A percentile compares a stretch with the other conserved stretches of the same genome.
Evolutionary conservation across 2,113 vertebrate genomes (phyloP).

Genomic region (Sinocyclocheilus anophthalmus): DNA sequence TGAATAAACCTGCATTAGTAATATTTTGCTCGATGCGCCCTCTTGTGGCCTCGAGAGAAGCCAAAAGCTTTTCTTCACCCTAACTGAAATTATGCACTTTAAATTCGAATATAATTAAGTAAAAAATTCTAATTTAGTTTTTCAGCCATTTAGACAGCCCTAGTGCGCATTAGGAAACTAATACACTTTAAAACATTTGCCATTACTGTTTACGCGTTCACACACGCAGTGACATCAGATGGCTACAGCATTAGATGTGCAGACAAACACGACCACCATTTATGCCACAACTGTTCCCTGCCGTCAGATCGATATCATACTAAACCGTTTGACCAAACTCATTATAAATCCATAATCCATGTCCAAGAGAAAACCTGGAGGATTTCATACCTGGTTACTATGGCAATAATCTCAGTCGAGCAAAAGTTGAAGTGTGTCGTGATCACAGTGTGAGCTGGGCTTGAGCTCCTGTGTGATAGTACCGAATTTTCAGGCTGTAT

Average conservation of each 20-base stretch:
- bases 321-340: slow-evolving; percentile 19
- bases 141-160: too few relatives aligned
- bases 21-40: too few relatives aligned
- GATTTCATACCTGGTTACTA: slow-evolving; percentile 38
- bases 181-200: slow-evolving; percentile 29
- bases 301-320: background rate
- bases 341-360: slow-evolving; percentile 29
- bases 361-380: background rate
- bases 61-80: too few relatives aligned
- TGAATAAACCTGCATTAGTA: too few relatives aligned
- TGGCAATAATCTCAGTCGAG: slow-evolving; percentile 43
- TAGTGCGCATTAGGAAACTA: background rate
- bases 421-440: slow-evolving; percentile 4
- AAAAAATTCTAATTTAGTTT: too few relatives aligned
- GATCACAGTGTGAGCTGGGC: slow-evolving; percentile 16
- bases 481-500: background rate
- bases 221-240: background rate
- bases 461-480: background rate
- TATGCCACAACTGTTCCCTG: background rate
- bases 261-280: background rate
- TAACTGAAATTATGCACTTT: too few relatives aligned
- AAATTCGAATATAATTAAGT: too few relatives aligned
- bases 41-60: too few relatives aligned
- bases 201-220: background rate
- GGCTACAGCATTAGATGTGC: background rate